Conservation (phyloP, 2,113 vertebrate species). For the Crocuta crocuta region DNA sequence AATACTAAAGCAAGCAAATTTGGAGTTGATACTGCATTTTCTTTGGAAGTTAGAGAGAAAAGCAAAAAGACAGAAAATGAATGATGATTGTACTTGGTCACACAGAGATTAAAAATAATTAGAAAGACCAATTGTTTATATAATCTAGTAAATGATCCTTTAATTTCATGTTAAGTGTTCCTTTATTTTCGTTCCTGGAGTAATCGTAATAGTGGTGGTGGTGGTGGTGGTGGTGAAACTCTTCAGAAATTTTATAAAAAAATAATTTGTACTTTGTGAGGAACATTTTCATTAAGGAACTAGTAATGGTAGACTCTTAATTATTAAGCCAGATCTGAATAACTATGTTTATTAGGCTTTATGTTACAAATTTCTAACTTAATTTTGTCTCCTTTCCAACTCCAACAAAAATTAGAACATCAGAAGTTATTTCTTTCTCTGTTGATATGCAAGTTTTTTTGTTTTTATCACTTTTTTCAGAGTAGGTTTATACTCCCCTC, state of each 20-base stretch:
- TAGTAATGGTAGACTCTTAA: not conserved
- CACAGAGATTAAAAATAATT: conserved; percentile 1
- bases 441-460: not conserved
- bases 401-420: not conserved
- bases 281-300: not conserved
- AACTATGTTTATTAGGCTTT: not conserved
- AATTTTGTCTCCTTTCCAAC: not conserved
- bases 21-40: not conserved
- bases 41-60: conserved; percentile 6
- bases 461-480: not conserved
- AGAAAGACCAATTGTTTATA: not conserved
- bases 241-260: not conserved
- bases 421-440: conserved; percentile 1
- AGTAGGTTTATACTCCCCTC: not conserved
- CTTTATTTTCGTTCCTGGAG: conserved; percentile 21
- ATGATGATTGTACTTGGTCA: conserved; percentile 7
- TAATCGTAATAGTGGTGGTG: not conserved
- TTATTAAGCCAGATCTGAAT: not conserved
- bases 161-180: conserved; percentile 23
- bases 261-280: not conserved
- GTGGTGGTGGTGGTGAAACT: not conserved
- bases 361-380: not conserved
- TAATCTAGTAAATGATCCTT: not conserved
- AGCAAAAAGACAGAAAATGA: not conserved
- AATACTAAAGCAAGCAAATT: not conserved